phyloP scores from a whole-genome alignment of 30 jellyfish, hydroid and myxozoan species.

The Aurelia sp. region DNA sequence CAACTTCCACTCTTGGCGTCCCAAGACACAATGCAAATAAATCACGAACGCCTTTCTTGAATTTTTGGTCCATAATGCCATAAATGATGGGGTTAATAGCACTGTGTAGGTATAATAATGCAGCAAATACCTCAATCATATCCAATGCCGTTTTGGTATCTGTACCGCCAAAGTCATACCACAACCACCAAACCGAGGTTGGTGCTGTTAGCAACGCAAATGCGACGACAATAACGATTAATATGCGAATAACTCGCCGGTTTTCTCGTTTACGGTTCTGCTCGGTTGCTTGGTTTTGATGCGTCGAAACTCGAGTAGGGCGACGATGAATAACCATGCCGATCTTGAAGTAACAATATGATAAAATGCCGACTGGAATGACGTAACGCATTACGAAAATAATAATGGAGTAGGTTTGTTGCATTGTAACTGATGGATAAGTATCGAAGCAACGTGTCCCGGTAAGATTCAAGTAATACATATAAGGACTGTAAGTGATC shows the following conservation, averaged over 20 bases:
- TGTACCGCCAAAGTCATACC: conserved; percentile 79
- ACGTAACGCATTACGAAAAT: conserved; percentile 56
- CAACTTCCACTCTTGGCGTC: no score
- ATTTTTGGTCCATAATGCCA: conserved; percentile 72
- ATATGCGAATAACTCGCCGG: conserved; percentile 59
- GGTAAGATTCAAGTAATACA: conserved; percentile 30
- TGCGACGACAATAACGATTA: conserved; percentile 65
- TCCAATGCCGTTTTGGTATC: conserved; percentile 50
- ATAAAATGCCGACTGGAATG: conserved; percentile 55
- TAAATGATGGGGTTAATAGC: conserved; percentile 78
- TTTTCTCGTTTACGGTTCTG: conserved; percentile 57
- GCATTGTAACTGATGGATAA: conserved; percentile 59
- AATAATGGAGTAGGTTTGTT: conserved; percentile 56
- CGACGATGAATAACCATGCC: conserved; percentile 62
- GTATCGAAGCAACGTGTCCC: conserved; percentile 50
- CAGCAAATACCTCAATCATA: conserved; percentile 81
- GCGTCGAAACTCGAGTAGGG: conserved; percentile 49
- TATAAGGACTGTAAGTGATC: conserved; percentile 62
- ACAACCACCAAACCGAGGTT: conserved; percentile 88
- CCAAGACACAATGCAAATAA: neutral
- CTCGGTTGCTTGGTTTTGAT: conserved; percentile 46
- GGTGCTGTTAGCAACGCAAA: conserved; percentile 83
- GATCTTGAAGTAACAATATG: conserved; percentile 61
- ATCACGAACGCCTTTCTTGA: conserved; percentile 59
- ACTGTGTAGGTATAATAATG: conserved; percentile 73